Evolutionary conservation across 2,888 invertebrate species (phyloP).

Genomic region (Melitaea athalia): DNA sequence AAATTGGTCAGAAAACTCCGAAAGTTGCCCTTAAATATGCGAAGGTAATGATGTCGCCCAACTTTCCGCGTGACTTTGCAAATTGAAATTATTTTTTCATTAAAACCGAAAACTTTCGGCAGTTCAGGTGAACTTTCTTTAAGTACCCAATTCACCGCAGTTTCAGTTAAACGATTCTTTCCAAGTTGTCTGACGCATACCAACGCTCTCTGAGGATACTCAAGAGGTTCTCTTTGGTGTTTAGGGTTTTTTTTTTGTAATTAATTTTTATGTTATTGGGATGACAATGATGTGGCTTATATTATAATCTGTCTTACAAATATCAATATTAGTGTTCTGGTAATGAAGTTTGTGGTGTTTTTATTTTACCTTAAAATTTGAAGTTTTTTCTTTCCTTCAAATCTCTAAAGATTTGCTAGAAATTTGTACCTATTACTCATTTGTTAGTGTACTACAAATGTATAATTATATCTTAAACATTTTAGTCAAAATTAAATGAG

Average conservation of each 20-base stretch:
- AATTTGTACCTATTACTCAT: too few species aligned
- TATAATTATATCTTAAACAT: too few species aligned
- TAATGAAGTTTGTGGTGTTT: too few species aligned
- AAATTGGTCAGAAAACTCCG: constrained; percentile 41
- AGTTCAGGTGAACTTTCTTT: constrained; percentile 72
- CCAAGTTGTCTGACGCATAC: constrained; percentile 44
- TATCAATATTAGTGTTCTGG: too few species aligned
- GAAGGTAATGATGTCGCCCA: constrained; percentile 69
- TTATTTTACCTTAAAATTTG: too few species aligned
- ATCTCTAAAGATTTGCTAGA: too few species aligned
- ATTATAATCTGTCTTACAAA: too few species aligned
- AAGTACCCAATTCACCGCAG: constrained; percentile 65
- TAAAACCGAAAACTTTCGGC: constrained; percentile 65
- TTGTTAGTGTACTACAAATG: too few species aligned
- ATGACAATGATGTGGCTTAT: not conserved
- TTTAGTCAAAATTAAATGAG: too few species aligned
- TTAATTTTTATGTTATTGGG: not conserved
- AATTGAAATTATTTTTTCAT: constrained; percentile 82
- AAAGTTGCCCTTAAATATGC: constrained; percentile 66
- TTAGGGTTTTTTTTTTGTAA: not conserved
- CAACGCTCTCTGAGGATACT: constrained; percentile 6
- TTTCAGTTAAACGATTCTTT: constrained; percentile 60
- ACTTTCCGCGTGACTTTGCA: constrained; percentile 57
- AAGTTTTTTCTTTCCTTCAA: too few species aligned
- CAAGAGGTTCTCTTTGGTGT: constrained; percentile 1